phyloP scores from a whole-genome alignment of 2,888 invertebrate species.

The Rhaphigaster nebulosa region DNA sequence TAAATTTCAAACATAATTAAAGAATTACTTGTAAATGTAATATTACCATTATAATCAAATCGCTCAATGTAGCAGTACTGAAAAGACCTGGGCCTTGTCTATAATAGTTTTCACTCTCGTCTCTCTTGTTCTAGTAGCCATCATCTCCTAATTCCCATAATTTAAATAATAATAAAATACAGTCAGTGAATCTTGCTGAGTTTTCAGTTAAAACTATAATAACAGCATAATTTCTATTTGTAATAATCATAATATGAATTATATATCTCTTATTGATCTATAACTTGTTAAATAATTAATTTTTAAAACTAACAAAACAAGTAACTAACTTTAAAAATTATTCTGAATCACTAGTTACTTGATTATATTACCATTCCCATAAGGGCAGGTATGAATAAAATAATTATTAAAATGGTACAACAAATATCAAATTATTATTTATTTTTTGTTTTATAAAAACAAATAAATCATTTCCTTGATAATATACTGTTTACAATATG shows the following conservation, averaged over 20 bases:
- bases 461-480: neutral
- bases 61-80: neutral
- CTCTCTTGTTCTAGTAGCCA: neutral
- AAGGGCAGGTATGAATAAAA: neutral
- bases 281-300: neutral
- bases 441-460: neutral
- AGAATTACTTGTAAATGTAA: neutral
- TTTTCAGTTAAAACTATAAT: neutral
- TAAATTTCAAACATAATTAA: neutral
- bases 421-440: neutral
- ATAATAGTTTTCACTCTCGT: too few species aligned
- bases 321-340: neutral
- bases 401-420: neutral
- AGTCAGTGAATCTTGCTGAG: neutral
- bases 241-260: neutral
- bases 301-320: neutral
- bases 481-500: neutral
- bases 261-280: neutral
- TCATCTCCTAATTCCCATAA: neutral
- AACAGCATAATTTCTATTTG: neutral
- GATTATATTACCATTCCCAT: neutral
- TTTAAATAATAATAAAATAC: neutral
- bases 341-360: neutral
- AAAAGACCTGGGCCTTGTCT: neutral
- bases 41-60: neutral